Evolutionary conservation across 1,140 invertebrate species (phyloP).

Genomic region (Aphaenogaster ashmeadi): DNA sequence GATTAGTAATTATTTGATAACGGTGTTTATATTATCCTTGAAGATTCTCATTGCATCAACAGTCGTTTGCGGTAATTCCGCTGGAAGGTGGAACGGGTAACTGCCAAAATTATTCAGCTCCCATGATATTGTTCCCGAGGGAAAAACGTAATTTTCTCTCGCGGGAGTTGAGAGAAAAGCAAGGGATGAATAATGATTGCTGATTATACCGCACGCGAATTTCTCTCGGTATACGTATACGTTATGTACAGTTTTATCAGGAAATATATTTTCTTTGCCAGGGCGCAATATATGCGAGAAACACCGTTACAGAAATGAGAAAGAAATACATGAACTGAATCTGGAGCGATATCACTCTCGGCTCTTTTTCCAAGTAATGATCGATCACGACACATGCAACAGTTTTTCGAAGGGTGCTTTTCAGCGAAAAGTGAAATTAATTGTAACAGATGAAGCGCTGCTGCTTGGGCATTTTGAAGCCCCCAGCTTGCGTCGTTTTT

Average conservation of each 20-base stretch:
- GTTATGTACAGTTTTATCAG: background rate
- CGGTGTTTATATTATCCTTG: background rate
- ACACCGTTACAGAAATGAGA: background rate
- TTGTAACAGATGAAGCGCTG: background rate
- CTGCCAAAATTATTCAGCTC: slow-evolving; percentile 25
- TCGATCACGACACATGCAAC: slow-evolving; percentile 17
- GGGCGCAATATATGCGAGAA: background rate
- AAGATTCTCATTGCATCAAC: background rate
- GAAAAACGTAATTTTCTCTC: slow-evolving; percentile 28
- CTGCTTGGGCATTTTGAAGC: slow-evolving; percentile 6
- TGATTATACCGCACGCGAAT: slow-evolving; percentile 12
- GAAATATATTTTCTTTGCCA: background rate
- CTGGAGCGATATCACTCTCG: background rate
- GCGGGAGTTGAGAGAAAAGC: background rate
- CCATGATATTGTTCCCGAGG: background rate
- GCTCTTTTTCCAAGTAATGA: slow-evolving; percentile 2
- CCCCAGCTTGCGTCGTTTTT: background rate
- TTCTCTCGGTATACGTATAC: background rate
- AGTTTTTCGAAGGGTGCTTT: background rate
- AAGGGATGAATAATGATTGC: slow-evolving; percentile 17
- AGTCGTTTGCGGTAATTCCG: background rate
- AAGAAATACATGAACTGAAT: background rate
- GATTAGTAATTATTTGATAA: slow-evolving; percentile 50
- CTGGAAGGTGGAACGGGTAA: background rate
- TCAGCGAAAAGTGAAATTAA: background rate